These are phyloP conservation scores for Seriola aureovittata DNA, from an alignment of 2,113 vertebrate species.

Conservation along the genomic window DNA sequence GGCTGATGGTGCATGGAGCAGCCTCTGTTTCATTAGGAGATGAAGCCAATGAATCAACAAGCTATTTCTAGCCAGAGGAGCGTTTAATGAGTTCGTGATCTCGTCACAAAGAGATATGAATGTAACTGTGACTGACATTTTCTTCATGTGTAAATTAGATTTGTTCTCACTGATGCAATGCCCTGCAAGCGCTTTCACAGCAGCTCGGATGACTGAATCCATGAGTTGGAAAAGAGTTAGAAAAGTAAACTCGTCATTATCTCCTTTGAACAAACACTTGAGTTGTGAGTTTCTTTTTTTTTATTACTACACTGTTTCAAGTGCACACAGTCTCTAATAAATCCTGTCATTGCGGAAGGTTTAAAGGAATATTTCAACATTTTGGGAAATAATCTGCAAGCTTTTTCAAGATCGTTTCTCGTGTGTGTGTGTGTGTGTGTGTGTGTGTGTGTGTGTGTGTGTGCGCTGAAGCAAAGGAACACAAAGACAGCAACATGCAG, in stretches of 20 bases:
- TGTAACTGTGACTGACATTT: conserved; percentile 52
- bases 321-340: not conserved
- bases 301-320: not conserved
- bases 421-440: too few relatives aligned
- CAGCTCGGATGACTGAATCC: conserved; percentile 2
- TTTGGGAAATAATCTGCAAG: not conserved
- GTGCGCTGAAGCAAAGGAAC: not conserved
- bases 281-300: not conserved
- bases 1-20: not conserved
- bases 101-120: conserved; percentile 38
- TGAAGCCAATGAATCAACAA: conserved; percentile 30
- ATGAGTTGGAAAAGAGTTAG: not conserved
- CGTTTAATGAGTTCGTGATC: conserved; percentile 41
- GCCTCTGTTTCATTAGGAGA: conserved; percentile 27
- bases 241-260: not conserved
- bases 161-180: conserved; percentile 42
- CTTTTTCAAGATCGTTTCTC: not conserved
- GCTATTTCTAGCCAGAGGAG: conserved; percentile 33
- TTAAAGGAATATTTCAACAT: not conserved
- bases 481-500: not conserved
- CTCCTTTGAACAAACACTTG: not conserved
- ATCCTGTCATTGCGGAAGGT: not conserved
- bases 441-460: not conserved
- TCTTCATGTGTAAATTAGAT: conserved; percentile 64
- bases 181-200: not conserved